Evolutionary conservation across 2,113 vertebrate genomes (phyloP), one percentile per base, ranked within the genome.

Genomic region (Tauraco erythrolophus): DNA sequence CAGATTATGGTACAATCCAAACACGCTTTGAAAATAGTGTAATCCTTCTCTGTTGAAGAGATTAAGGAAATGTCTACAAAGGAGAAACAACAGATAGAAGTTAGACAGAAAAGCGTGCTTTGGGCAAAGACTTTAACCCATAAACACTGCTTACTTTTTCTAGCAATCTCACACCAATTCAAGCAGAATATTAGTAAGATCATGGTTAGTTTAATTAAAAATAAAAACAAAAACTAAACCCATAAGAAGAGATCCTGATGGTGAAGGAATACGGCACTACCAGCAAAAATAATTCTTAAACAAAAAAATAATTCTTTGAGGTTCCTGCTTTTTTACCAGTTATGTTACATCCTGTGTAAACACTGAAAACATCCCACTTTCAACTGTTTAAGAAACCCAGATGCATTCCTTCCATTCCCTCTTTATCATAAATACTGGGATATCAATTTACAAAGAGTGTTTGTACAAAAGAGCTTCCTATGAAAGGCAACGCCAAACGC

Each of bases 301-400:
- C 41, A 0, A 10, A 50, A n/a, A n/a, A n/a, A n/a, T n/a, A n/a
- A 19, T 22, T 57, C 0, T 86, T 53, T 45, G 45, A 77, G 17
- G 19, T 16, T 65, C 57, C 27, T 43, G 35, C 6, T 84, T 57
- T 91, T 85, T 60, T 22, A 43, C 35, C 50, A 57, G 10, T 17
- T 57, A 62, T 1, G 3, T 54, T 86, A 69, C 19, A 66, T 14
- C n/a, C 72, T 31, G 6, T 61, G 39, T 48, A 48, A 95, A 93
- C 77, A 70, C 31, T 54, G 39, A 64, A 89, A 89, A 56, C 8
- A 11, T 31, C 1, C 2, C 4, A 17, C 8, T 51, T 68, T 7
- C 21, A 60, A 19, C 30, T 33, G 15, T 57, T 61, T 53, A 48
- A 17, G 30, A 69, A 86, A 35, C 4, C 37, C 45, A 53, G 33